Evolutionary conservation across 30 jellyfish, hydroid and myxozoan species (phyloP).

Genomic region (Mastigias papua): DNA sequence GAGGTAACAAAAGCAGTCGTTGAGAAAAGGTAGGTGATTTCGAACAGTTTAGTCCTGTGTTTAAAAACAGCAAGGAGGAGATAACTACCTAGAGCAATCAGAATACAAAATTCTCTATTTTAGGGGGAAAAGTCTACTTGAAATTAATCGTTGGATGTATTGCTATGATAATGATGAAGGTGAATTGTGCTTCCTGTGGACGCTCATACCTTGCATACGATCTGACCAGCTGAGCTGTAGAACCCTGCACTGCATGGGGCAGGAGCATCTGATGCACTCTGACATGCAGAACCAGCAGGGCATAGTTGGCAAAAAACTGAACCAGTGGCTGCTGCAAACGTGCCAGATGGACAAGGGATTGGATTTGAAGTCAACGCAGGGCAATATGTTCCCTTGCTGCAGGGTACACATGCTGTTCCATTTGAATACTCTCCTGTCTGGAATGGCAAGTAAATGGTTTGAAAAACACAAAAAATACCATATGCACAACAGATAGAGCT

Average conservation of each 20-base stretch:
- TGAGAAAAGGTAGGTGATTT: no score
- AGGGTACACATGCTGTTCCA: conserved; percentile 81
- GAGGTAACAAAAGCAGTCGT: no score
- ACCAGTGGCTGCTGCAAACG: conserved; percentile 75
- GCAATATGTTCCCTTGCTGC: conserved; percentile 88
- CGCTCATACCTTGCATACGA: conserved; percentile 71
- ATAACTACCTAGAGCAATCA: no score
- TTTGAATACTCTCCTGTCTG: conserved; percentile 86
- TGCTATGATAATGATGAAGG: no score
- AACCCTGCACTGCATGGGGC: conserved; percentile 78
- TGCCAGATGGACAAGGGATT: conserved; percentile 86
- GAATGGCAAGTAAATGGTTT: background rate
- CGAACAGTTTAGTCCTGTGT: no score
- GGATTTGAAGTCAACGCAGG: conserved; percentile 83
- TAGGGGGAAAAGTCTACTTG: no score
- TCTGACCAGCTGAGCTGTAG: conserved; percentile 90
- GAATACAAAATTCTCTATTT: no score
- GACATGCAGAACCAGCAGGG: conserved; percentile 94
- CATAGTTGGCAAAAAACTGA: conserved; percentile 74
- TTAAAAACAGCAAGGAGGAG: no score
- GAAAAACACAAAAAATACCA: background rate
- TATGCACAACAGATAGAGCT: background rate
- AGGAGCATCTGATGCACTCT: conserved; percentile 77
- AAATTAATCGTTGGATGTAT: no score
- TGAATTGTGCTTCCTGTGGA: no score